Percentiles rank a stretch among this genome's conserved stretches.
These are phyloP conservation scores for Rachycentron canadum DNA, from an alignment of 2,797 vertebrate species.

Conservation along the genomic window DNA sequence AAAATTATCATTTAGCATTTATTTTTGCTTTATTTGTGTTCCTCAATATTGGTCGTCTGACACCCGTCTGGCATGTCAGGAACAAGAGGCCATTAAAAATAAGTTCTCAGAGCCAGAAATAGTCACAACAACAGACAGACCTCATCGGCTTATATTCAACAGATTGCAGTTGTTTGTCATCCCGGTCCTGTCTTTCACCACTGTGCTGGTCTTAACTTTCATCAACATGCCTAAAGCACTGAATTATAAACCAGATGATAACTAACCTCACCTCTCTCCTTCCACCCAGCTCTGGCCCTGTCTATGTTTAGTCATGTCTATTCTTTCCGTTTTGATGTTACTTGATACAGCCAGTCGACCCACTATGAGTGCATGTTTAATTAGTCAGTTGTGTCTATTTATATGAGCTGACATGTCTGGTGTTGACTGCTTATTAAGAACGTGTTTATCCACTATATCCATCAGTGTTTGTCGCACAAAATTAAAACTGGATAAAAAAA, in stretches of 20 bases:
- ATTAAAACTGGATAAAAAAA: slow-evolving; percentile 33
- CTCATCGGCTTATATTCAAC: slow-evolving; percentile 1
- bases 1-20: slow-evolving; percentile 18
- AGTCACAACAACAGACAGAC: slow-evolving; percentile 9
- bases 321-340: slow-evolving; percentile 72
- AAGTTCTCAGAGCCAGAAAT: slow-evolving; percentile 14
- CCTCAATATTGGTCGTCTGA: neutral
- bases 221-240: slow-evolving; percentile 30
- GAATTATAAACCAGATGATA: slow-evolving; percentile 48
- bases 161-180: slow-evolving; percentile 21
- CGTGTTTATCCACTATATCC: slow-evolving; percentile 66
- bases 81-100: slow-evolving; percentile 38
- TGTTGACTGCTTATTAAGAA: slow-evolving; percentile 68
- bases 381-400: slow-evolving; percentile 80
- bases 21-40: slow-evolving; percentile 18
- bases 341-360: slow-evolving; percentile 69
- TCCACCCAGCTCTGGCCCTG: slow-evolving; percentile 24
- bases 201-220: slow-evolving; percentile 9
- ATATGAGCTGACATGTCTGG: slow-evolving; percentile 72
- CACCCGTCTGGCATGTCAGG: neutral
- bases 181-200: slow-evolving; percentile 28
- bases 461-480: slow-evolving; percentile 51
- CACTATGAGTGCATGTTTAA: slow-evolving; percentile 69
- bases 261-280: slow-evolving; percentile 33
- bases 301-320: slow-evolving; percentile 77